Evolutionary conservation across 1,140 invertebrate species (phyloP).

Genomic region (Diprion similis): DNA sequence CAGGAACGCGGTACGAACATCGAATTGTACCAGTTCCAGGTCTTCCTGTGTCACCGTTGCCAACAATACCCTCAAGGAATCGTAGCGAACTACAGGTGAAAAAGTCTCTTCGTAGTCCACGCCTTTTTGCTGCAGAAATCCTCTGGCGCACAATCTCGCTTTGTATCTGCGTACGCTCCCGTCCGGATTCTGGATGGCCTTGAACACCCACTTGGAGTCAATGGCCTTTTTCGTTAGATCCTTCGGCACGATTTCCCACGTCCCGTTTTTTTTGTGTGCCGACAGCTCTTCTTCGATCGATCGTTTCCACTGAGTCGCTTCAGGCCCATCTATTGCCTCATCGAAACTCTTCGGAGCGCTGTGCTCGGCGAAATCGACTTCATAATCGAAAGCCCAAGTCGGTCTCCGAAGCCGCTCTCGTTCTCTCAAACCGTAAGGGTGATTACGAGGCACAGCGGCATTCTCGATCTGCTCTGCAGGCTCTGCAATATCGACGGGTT

Average conservation of each 20-base stretch:
- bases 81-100: conserved; percentile 33
- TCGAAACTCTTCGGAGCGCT: conserved; percentile 9
- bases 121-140: background rate
- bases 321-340: conserved; percentile 13
- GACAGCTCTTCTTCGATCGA: background rate
- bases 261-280: background rate
- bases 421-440: background rate
- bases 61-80: conserved; percentile 34
- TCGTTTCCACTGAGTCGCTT: conserved; percentile 2
- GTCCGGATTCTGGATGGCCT: conserved; percentile 12
- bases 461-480: background rate
- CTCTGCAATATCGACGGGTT: background rate
- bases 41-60: conserved; percentile 26
- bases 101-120: conserved; percentile 36
- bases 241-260: background rate
- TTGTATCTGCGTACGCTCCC: background rate
- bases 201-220: conserved; percentile 19
- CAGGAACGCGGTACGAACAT: conserved; percentile 48
- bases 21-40: conserved; percentile 29
- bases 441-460: background rate
- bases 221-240: conserved; percentile 13
- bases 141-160: background rate
- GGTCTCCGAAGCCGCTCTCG: background rate
- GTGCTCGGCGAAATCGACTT: conserved; percentile 16
- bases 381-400: conserved; percentile 1